Conservation (phyloP, 2,797 vertebrate species). For the Nothura maculosa region DNA sequence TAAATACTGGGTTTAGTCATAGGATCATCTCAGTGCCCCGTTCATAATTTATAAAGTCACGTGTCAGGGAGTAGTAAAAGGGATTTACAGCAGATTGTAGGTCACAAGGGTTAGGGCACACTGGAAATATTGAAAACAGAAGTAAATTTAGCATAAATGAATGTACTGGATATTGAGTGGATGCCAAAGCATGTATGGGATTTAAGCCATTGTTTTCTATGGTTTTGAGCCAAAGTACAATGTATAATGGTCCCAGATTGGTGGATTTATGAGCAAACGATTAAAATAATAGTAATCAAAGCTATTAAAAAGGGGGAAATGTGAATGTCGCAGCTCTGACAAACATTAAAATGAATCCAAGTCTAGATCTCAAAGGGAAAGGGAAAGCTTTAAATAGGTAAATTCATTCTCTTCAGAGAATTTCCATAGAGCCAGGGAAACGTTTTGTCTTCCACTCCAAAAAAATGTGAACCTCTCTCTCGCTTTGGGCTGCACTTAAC, state of each 20-base stretch:
- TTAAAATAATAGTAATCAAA: slow-evolving; percentile 34
- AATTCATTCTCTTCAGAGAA: background rate
- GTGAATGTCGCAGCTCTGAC: background rate
- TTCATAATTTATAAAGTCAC: slow-evolving; percentile 5
- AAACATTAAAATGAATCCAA: slow-evolving; percentile 2
- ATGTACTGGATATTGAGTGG: slow-evolving; percentile 20
- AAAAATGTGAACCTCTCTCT: background rate
- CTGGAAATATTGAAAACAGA: slow-evolving; percentile 57
- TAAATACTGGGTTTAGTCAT: background rate
- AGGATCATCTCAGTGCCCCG: background rate
- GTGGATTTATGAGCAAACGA: slow-evolving; percentile 52
- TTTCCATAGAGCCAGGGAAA: background rate
- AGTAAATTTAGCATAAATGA: slow-evolving; percentile 67
- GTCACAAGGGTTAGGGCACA: slow-evolving; percentile 38
- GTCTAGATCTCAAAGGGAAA: background rate
- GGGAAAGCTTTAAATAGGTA: slow-evolving; percentile 1
- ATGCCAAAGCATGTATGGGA: slow-evolving; percentile 66
- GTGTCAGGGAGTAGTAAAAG: slow-evolving; percentile 44
- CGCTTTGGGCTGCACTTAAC: background rate
- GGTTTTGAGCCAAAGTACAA: slow-evolving; percentile 64
- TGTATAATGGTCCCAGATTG: slow-evolving; percentile 55
- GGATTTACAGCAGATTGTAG: slow-evolving; percentile 65
- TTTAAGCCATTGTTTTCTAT: slow-evolving; percentile 73
- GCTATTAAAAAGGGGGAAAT: slow-evolving; percentile 3
- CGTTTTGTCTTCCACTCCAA: background rate